phyloP scores from a whole-genome alignment of 2,113 vertebrate genomes.

The Acrocephalus arundinaceus region DNA sequence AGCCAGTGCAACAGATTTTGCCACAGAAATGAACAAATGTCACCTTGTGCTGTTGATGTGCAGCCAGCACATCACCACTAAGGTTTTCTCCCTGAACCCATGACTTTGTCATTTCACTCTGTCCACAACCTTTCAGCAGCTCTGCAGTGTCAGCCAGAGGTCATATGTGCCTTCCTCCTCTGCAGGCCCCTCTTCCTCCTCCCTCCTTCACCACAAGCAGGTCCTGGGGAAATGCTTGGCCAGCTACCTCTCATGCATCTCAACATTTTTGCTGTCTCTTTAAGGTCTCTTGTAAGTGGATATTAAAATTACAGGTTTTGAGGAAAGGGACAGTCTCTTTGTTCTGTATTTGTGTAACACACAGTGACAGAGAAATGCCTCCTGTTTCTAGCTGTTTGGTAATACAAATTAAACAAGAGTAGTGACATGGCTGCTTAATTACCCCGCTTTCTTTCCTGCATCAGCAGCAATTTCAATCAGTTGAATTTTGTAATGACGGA shows the following conservation, averaged over 20 bases:
- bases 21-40: neutral
- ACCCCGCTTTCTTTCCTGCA: neutral
- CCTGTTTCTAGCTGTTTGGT: neutral
- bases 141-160: neutral
- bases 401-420: slow-evolving; percentile 6
- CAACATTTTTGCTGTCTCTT: neutral
- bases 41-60: neutral
- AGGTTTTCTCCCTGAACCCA: neutral
- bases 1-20: neutral
- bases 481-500: neutral
- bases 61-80: neutral
- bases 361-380: neutral
- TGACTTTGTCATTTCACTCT: neutral
- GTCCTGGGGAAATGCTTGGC: neutral
- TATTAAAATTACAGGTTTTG: neutral
- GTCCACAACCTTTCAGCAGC: neutral
- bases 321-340: neutral
- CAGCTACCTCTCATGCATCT: neutral
- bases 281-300: neutral
- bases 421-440: neutral
- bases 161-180: neutral
- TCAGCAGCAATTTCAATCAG: neutral
- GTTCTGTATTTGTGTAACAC: neutral
- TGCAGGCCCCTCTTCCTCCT: neutral
- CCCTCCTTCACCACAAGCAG: neutral